Conservation (phyloP, 2,797 vertebrate genomes). For the Syndactyla subalaris region DNA sequence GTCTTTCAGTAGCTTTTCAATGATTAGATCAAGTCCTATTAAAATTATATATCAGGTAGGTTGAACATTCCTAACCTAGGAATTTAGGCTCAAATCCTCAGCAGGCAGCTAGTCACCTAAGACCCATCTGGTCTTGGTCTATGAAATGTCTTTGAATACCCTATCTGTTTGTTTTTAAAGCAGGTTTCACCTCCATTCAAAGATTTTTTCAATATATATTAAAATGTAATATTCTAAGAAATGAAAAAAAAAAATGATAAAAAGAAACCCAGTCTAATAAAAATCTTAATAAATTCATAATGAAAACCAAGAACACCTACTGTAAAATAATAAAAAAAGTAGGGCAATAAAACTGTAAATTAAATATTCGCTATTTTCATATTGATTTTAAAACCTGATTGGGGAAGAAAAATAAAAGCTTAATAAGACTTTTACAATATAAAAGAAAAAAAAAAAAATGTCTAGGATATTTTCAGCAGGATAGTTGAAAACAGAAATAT, state of each 20-base stretch:
- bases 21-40: background rate
- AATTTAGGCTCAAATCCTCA: background rate
- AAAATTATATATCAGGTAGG: constrained; percentile 18
- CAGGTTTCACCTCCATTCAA: background rate
- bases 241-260: background rate
- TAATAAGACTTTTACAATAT: background rate
- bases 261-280: background rate
- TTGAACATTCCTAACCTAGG: background rate
- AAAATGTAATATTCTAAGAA: background rate
- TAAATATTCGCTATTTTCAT: background rate
- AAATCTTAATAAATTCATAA: background rate
- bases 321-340: background rate
- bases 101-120: background rate
- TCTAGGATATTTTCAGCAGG: background rate
- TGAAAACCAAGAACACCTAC: background rate
- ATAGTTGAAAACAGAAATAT: background rate
- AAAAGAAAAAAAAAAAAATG: background rate
- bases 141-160: background rate
- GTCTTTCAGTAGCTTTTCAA: background rate
- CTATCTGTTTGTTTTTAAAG: background rate
- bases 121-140: background rate
- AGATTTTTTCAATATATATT: background rate
- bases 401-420: background rate
- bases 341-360: background rate
- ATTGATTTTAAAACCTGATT: background rate